Evolutionary conservation across 2,888 invertebrate species (phyloP), one percentile per base, ranked within the genome.

Genomic region (Biston stratarius): DNA sequence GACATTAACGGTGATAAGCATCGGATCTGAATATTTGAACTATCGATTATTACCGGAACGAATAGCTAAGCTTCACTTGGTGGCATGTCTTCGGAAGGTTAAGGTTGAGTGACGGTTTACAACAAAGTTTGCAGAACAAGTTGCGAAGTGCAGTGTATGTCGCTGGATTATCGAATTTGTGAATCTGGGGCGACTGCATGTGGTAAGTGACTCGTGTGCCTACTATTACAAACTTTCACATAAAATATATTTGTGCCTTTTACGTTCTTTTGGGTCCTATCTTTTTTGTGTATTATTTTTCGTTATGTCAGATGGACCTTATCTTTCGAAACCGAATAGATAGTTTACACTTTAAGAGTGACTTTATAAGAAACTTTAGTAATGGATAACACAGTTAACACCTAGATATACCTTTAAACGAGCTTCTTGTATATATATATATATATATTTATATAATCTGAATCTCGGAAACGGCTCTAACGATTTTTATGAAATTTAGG

Each of bases 61-160:
- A 70, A 59, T 76, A 66, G 66, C 70, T 73, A 56, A 53, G 70
- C 60, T 64, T 70, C 60, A 75, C 74, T 67, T 67, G 69, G 70
- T 75, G 58, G 64, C 71, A 68, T 68, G 59, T 64, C 67, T 65
- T 63, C 53, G 70, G 74, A 77, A 82, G 80, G 81, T 81, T 77
- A 78, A 75, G 75, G 76, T 76, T 78, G 80, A 80, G 73, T 78
- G 79, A 78, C 76, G 69, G 74, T 68, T 66, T 61, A 57, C 73
- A 74, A 66, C 73, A 62, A 77, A 76, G 73, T 80, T 78, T 73
- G 55, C 73, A 76, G 65, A 64, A 67, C 66, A 60, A 72, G 72
- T 74, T 75, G 51, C 45, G 72, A 70, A 76, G 78, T 79, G 78
- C 75, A 74, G 80, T 82, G 79, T 75, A 78, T 68, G 63, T 69